Base-by-base conservation (phyloP, 2,113 vertebrate genomes). In the Archilochus colubris region DNA sequence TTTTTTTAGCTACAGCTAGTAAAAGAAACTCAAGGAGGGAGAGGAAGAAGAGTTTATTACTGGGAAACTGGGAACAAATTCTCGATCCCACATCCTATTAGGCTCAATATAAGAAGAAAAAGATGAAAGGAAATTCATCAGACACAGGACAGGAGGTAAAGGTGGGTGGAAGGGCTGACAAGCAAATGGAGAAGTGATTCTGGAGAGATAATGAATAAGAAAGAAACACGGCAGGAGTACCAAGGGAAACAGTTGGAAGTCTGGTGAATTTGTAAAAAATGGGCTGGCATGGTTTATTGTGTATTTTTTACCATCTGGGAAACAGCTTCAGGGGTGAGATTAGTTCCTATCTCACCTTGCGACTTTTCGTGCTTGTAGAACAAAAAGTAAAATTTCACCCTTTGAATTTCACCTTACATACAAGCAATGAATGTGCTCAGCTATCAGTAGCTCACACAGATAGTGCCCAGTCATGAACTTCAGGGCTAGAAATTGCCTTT, bases 391-490 rank as follows among this genome's bases (percentile, higher is more conserved):
- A 73, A 51, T 18, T 31, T 62, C 17, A 8, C 28, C 10, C 36
- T 70, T 63, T 54, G 50, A 58, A 27, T 86, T 72, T 85, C 70
- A 44, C 16, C 20, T 44, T 73, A 7, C 5, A 54, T 40, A 6
- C 0, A 0, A 68, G 24, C 38, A 31, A 27, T 12, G 38, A 43
- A 31, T 3, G 1, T 20, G 13, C 14, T n/a, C 61, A 75, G 1
- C 11, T 17, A 14, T 7, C 74, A 68, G 55, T 7, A 24, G 9
- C 53, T 86, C 61, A 13, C 43, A 55, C 19, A 81, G 59, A 18
- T 59, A 57, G 27, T 17, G 7, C 11, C 54, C 40, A 66, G 20
- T 5, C 30, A 62, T 1, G 1, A 22, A 25, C 24, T 58, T 79
- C 19, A 43, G 50, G 57, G 17, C 27, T 43, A 66, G 30, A 61